Evolutionary conservation across 2,113 vertebrate genomes (phyloP).

Genomic region (Saccopteryx bilineata): DNA sequence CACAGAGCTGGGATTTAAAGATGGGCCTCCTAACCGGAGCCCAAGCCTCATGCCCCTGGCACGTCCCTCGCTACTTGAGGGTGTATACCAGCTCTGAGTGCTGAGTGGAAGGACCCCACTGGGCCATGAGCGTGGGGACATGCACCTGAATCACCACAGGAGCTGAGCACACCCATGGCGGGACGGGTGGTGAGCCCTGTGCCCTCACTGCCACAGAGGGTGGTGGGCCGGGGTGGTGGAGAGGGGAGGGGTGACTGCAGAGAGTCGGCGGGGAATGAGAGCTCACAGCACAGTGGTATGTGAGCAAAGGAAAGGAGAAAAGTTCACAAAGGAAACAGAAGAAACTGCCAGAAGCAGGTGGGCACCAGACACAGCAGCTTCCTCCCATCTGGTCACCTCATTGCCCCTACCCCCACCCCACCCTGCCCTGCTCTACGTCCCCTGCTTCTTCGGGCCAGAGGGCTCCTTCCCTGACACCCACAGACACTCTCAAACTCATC

Average conservation of each 20-base stretch:
- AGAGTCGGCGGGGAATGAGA: rapidly evolving
- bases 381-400: rapidly evolving
- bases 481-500: background rate
- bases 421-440: too few species aligned
- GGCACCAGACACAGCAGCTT: background rate
- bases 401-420: too few species aligned
- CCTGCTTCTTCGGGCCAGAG: background rate
- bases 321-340: background rate
- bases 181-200: background rate
- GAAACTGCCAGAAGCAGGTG: background rate
- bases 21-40: background rate
- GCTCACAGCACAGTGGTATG: rapidly evolving
- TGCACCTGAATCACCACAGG: rapidly evolving
- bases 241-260: rapidly evolving
- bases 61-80: background rate
- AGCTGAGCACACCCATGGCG: background rate
- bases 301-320: background rate
- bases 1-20: background rate
- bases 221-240: rapidly evolving
- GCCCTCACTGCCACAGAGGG: background rate
- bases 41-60: background rate
- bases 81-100: rapidly evolving
- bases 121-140: rapidly evolving
- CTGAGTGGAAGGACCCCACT: background rate
- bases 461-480: background rate